Evolutionary conservation across 2,797 vertebrate species (phyloP), one percentile per base, ranked within the genome.

Genomic region (Danio jaintianensis): DNA sequence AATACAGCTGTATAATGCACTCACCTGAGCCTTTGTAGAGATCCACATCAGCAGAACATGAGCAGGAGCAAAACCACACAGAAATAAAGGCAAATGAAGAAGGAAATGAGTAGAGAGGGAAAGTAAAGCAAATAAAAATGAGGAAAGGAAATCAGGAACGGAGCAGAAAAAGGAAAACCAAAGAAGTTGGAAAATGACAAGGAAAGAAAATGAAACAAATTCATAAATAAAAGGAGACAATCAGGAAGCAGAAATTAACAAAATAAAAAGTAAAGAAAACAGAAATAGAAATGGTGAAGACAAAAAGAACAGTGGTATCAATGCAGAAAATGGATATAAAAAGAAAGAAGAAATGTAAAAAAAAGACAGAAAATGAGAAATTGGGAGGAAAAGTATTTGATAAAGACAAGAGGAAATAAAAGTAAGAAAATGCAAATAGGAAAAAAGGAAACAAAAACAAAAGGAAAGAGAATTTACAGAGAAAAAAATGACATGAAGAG

Each of bases 21-120:
- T 94, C 92, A 95, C 95, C 95, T 95, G 94, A 95, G 95, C 95
- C 94, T 95, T 96, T 93, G 94, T 87, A 93, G 94, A 93, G 89
- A 91, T 96, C 94, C 93, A 86, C 90, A 92, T 93, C 92, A 94
- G 92, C 93, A 94, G 89, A 89, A 50, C 13, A 48, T 7, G 15
- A 61, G 9, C 22, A 48, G 72, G 43, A 20, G 72, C n/a, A 72
- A 72, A 45, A 72, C 16, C 48, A 69, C 15, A 40, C 7, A 36
- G 38, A 63, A 62, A 62, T 4, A 62, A 9, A 12, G 7, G n/a
- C 12, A 52, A 13, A 70, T 68, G 16, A 55, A 40, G 29, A 36
- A 16, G 20, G 22, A 58, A 59, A 10, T 12, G 16, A 71, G 55
- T 55, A 15, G 22, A 47, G 15, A 12, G 89, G 88, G 84, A 92